These are phyloP conservation scores for Sisor rabdophorus DNA, from an alignment of 2,113 vertebrate genomes.

Conservation along the genomic window DNA sequence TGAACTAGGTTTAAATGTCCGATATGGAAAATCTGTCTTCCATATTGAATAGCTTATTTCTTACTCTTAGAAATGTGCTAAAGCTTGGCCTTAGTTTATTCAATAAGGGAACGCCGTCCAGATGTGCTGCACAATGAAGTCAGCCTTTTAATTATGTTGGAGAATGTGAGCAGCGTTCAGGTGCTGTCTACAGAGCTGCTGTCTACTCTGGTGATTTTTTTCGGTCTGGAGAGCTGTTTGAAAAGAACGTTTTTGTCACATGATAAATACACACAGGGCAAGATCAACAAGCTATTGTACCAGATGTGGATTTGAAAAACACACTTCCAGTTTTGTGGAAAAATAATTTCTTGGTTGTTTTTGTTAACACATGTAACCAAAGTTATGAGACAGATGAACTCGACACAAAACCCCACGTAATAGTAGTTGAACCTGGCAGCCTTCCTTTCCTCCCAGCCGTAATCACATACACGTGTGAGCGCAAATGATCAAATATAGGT, in stretches of 20 bases:
- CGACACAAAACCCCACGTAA: not conserved
- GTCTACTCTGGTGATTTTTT: not conserved
- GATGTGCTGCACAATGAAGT: conserved; percentile 19
- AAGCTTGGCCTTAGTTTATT: conserved; percentile 14
- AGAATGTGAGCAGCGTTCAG: conserved; percentile 21
- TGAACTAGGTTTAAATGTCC: conserved; percentile 7
- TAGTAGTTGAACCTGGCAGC: conserved; percentile 1
- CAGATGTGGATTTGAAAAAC: conserved; percentile 10
- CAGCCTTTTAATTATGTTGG: conserved; percentile 20
- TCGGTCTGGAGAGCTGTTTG: conserved; percentile 34
- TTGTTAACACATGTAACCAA: conserved; percentile 38
- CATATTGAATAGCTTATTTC: conserved; percentile 2
- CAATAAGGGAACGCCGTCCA: conserved; percentile 18
- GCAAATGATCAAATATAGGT: not conserved
- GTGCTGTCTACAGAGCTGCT: conserved; percentile 18
- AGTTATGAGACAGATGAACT: conserved; percentile 25
- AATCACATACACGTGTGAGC: conserved; percentile 27
- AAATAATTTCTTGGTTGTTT: not conserved
- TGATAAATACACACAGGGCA: conserved; percentile 16
- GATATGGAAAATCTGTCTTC: conserved; percentile 13
- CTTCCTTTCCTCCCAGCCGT: conserved; percentile 3
- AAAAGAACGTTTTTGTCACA: not conserved
- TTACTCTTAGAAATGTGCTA: conserved; percentile 20
- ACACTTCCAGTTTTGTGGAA: conserved; percentile 16
- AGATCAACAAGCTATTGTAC: not conserved